Conservation (phyloP, 2,888 invertebrate species). For the Schrankia costaestrigalis region DNA sequence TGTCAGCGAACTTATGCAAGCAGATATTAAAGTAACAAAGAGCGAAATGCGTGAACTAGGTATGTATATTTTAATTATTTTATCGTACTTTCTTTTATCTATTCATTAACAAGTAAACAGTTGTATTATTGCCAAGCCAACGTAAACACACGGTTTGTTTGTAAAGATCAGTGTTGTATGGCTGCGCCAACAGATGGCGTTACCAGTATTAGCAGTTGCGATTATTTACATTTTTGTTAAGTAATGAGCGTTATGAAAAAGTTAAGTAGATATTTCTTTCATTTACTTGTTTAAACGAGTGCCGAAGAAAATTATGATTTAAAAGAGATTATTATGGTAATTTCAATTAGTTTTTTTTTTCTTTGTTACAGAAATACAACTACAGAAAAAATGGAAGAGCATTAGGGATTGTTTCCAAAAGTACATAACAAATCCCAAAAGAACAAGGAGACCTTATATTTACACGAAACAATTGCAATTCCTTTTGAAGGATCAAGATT, state of each 20-base stretch:
- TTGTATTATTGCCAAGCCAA: too few species aligned
- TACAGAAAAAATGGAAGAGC: conserved; percentile 76
- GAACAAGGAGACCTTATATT: conserved; percentile 61
- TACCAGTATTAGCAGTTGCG: conserved; percentile 4
- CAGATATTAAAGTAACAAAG: conserved; percentile 57
- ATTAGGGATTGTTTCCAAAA: conserved; percentile 68
- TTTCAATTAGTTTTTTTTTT: too few species aligned
- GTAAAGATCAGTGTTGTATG: neutral
- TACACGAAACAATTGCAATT: conserved; percentile 62
- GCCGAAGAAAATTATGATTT: too few species aligned
- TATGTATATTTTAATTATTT: conserved; percentile 30
- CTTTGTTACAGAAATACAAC: conserved; percentile 62
- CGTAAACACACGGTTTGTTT: conserved; percentile 16
- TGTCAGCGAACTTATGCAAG: conserved; percentile 58
- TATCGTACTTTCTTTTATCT: conserved; percentile 3
- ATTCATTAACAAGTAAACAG: conserved; percentile 22
- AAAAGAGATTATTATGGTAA: too few species aligned
- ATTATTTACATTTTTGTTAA: neutral
- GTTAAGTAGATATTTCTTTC: too few species aligned
- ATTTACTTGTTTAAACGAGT: too few species aligned
- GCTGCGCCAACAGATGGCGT: conserved; percentile 28
- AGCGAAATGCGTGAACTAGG: conserved; percentile 71
- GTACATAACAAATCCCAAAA: conserved; percentile 55
- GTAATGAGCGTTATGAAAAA: neutral
- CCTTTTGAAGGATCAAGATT: conserved; percentile 47